phyloP scores from a whole-genome alignment of 2,113 vertebrate genomes.

The Oncorhynchus kisutch region DNA sequence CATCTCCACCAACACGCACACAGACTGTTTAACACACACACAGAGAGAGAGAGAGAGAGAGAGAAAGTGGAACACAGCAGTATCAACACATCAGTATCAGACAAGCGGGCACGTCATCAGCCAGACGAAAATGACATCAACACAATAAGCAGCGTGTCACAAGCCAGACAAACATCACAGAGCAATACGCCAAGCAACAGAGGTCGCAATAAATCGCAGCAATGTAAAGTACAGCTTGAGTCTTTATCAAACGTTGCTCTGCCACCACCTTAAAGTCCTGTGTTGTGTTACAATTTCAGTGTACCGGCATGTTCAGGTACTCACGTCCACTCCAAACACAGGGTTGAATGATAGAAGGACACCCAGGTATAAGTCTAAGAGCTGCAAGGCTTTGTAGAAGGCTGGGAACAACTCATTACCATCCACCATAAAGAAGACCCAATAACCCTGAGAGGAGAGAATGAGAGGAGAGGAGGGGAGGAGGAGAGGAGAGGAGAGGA shows the following conservation, averaged over 20 bases:
- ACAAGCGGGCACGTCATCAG: no score
- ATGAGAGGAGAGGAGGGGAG: background rate
- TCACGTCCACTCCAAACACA: constrained; percentile 66
- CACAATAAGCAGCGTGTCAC: no score
- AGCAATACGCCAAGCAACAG: no score
- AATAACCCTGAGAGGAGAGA: constrained; percentile 59
- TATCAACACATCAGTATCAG: no score
- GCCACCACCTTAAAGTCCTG: no score
- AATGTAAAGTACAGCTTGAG: no score
- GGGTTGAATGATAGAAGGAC: constrained; percentile 60
- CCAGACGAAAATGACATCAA: no score
- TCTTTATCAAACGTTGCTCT: no score
- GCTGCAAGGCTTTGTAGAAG: constrained; percentile 69
- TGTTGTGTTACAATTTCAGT: background rate
- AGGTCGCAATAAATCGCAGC: no score
- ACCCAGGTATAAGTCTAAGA: constrained; percentile 67
- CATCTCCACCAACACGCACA: constrained; percentile 58
- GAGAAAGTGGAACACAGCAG: background rate
- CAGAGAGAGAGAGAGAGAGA: background rate
- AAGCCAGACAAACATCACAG: no score
- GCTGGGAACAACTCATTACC: constrained; percentile 66
- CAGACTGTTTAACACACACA: constrained; percentile 40
- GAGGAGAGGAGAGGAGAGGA: background rate
- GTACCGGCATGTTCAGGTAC: constrained; percentile 18
- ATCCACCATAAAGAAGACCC: constrained; percentile 66